A percentile compares a stretch with the other conserved stretches of the same genome.
These are phyloP conservation scores for Folsomia manolachei DNA, from an alignment of 2,888 invertebrate species.

Conservation along the genomic window DNA sequence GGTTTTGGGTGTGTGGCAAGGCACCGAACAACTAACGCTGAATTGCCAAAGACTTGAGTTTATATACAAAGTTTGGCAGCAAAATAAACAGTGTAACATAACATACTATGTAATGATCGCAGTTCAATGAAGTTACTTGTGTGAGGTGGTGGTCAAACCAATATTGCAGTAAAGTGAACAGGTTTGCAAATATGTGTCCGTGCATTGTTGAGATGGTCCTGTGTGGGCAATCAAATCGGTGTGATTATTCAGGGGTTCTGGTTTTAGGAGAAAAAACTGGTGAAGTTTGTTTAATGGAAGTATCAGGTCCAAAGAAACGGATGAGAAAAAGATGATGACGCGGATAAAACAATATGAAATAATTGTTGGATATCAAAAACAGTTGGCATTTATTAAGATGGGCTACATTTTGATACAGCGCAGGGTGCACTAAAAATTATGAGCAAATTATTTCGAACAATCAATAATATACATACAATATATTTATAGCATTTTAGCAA, in stretches of 20 bases:
- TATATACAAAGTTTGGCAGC: conserved; percentile 1
- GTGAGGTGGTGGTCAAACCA: background rate
- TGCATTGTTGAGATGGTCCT: too few species aligned
- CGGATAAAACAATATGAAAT: too few species aligned
- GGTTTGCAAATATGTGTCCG: background rate
- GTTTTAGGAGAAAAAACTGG: too few species aligned
- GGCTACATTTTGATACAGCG: too few species aligned
- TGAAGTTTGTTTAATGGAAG: too few species aligned
- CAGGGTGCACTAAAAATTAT: too few species aligned
- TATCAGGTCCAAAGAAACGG: too few species aligned
- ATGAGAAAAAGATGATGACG: background rate
- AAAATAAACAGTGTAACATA: background rate
- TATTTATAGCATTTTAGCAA: too few species aligned
- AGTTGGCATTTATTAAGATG: too few species aligned
- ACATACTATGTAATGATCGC: background rate
- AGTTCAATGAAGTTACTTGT: background rate
- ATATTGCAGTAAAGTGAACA: background rate
- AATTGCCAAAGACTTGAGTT: background rate
- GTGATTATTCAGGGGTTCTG: background rate
- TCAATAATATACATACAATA: too few species aligned
- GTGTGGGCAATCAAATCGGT: background rate
- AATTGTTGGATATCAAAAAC: too few species aligned
- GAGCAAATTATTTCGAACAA: too few species aligned
- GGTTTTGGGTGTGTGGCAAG: background rate
- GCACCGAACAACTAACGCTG: background rate